Percentiles rank a stretch among this genome's conserved stretches.
Conservation (phyloP, 2,797 vertebrate species). For the Rhincodon typus region DNA sequence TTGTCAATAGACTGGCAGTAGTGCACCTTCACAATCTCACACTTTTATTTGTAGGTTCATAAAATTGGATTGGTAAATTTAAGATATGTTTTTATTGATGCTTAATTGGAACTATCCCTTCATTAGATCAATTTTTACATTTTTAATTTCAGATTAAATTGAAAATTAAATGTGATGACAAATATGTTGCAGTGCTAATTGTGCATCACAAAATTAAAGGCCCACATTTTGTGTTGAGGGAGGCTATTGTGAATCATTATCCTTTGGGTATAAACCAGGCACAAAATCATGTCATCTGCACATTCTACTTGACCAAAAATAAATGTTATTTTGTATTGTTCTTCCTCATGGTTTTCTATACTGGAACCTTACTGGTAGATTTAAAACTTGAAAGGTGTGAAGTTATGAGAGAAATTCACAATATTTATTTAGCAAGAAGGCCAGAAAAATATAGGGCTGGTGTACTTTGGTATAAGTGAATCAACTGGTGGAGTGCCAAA, state of each 20-base stretch:
- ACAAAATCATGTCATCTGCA: neutral
- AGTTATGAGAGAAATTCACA: neutral
- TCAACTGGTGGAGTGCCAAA: too few relatives aligned
- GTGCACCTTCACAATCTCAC: neutral
- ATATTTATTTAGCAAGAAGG: neutral
- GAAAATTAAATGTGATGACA: neutral
- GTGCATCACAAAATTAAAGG: neutral
- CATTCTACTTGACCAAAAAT: too few relatives aligned
- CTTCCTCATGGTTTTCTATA: neutral
- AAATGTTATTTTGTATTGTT: too few relatives aligned
- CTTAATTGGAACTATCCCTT: neutral
- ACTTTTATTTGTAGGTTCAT: neutral
- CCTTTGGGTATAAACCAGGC: neutral
- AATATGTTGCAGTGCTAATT: neutral
- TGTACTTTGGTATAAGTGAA: neutral
- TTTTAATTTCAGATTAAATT: neutral
- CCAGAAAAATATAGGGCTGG: neutral
- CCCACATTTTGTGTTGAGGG: neutral
- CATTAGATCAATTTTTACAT: neutral
- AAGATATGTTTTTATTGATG: neutral
- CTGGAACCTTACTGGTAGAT: neutral
- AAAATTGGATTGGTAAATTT: neutral
- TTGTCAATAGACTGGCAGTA: neutral
- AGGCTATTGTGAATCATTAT: neutral
- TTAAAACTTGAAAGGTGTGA: neutral